Base-by-base conservation (phyloP, 2,113 vertebrate species). In the Otus sunia region DNA sequence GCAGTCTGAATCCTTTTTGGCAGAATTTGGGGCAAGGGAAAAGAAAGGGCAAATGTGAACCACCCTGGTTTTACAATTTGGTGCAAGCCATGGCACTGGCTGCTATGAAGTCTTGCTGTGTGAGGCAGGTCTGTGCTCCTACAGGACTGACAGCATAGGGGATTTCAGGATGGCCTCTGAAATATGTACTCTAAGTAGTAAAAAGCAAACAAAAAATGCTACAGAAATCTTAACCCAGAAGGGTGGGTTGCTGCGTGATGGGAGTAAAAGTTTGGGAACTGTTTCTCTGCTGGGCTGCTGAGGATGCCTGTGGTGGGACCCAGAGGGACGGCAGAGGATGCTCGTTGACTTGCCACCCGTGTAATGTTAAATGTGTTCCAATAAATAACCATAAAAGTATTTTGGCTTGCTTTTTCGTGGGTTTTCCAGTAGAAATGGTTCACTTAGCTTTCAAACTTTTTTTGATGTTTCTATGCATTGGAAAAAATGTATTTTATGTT, bases 111-210 rank as follows among this genome's bases (percentile, higher is more conserved):
- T 13, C 22, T 23, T 45, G 72, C 41, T 55, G 32, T 6, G 32
- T 16, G 55, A 8, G 39, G 16, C 85, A 20, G 52, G 15, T 68
- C 52, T 55, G 34, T 29, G 72, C 25, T 75, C n/a, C 30, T 10
- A 1, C 0, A 0, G 72, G 25, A 39, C 34, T 13, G 30, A 34
- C 43, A 29, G 45, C 7, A 1, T 1, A 29, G 49, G 45, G 37
- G 17, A 29, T 37, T 88, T 69, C 82, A 86, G 64, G 25, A 15
- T 15, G 37, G 16, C 6, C n/a, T 73, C 64, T 39, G 68, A 43
- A 67, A 94, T 62, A 53, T 34, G 11, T 2, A 10, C 16, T 36
- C 15, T 41, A 7, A n/a, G 41, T 34, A 53, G 5, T 43, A 9
- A 64, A 45, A 77, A 71, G 8, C 22, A 22, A 55, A 23, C 2